Conservation (phyloP, 2,797 vertebrate species). For the Pseudochirops corinnae region DNA sequence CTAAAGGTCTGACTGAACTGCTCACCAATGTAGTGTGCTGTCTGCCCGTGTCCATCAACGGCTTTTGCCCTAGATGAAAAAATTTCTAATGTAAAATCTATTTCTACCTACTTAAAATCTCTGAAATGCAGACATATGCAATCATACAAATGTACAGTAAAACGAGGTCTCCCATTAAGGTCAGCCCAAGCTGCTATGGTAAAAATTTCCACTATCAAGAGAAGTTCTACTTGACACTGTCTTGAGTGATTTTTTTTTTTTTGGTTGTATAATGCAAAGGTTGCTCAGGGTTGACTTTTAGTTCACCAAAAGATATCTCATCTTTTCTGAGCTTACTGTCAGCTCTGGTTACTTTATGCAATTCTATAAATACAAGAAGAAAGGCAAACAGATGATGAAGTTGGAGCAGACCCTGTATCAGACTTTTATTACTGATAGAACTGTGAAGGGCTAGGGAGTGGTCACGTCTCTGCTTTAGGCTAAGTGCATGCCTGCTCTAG, state of each 20-base stretch:
- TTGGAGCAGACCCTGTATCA: conserved; percentile 5
- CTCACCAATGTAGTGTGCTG: too few relatives aligned
- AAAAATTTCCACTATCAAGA: conserved; percentile 42
- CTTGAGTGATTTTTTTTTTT: conserved; percentile 23
- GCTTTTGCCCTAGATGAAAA: too few relatives aligned
- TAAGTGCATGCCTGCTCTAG: too few relatives aligned
- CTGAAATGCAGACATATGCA: not conserved
- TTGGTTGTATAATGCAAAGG: conserved; percentile 28
- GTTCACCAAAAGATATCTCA: conserved; percentile 48
- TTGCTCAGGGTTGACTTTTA: conserved; percentile 18
- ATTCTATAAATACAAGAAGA: conserved; percentile 39
- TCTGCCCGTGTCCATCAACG: too few relatives aligned
- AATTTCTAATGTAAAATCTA: too few relatives aligned
- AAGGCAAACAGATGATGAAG: conserved; percentile 16
- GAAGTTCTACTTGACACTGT: conserved; percentile 45
- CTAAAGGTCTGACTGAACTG: too few relatives aligned
- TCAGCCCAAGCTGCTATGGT: conserved; percentile 14
- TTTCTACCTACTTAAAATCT: too few relatives aligned
- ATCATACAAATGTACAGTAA: not conserved
- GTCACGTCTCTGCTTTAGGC: too few relatives aligned
- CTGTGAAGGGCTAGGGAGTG: not conserved
- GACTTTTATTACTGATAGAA: not conserved
- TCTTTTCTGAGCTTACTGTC: conserved; percentile 57
- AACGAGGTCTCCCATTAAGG: not conserved
- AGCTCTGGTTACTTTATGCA: conserved; percentile 44